Conservation (phyloP, 2,113 vertebrate genomes). For the Rhegmatorhina hoffmannsi region DNA sequence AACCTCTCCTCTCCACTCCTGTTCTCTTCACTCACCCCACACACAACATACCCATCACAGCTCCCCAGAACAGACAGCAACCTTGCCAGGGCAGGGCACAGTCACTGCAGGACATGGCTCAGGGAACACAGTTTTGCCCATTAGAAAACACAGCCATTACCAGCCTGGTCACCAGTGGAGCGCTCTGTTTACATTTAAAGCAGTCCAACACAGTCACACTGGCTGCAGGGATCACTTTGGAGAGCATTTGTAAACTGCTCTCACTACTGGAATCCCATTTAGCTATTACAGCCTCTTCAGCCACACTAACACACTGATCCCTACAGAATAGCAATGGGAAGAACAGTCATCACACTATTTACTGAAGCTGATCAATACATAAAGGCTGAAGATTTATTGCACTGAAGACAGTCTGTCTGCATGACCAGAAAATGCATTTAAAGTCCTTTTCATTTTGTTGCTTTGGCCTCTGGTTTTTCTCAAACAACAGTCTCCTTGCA, state of each 20-base stretch:
- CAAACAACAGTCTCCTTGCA: neutral
- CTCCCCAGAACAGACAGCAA: neutral
- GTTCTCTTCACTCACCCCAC: neutral
- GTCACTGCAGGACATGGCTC: neutral
- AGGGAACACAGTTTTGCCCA: neutral
- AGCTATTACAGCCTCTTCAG: constrained; percentile 7
- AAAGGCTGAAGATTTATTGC: constrained; percentile 43
- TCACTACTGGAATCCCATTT: constrained; percentile 52
- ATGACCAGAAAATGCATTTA: constrained; percentile 5
- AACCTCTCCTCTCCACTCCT: neutral
- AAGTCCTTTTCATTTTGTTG: constrained; percentile 39
- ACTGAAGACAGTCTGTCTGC: constrained; percentile 25
- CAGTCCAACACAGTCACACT: neutral
- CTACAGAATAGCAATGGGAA: neutral
- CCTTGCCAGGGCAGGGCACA: neutral
- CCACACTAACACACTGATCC: neutral
- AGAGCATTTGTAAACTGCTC: constrained; percentile 22
- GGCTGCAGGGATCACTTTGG: neutral
- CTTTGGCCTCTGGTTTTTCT: neutral
- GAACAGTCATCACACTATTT: constrained; percentile 26
- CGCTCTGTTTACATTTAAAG: constrained; percentile 11
- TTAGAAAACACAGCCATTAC: neutral
- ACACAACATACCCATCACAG: neutral
- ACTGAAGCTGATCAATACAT: constrained; percentile 50
- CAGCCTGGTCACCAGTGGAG: neutral